These are phyloP conservation scores for Pseudocheirus occidentalis DNA, from an alignment of 2,797 vertebrate species.

Conservation along the genomic window DNA sequence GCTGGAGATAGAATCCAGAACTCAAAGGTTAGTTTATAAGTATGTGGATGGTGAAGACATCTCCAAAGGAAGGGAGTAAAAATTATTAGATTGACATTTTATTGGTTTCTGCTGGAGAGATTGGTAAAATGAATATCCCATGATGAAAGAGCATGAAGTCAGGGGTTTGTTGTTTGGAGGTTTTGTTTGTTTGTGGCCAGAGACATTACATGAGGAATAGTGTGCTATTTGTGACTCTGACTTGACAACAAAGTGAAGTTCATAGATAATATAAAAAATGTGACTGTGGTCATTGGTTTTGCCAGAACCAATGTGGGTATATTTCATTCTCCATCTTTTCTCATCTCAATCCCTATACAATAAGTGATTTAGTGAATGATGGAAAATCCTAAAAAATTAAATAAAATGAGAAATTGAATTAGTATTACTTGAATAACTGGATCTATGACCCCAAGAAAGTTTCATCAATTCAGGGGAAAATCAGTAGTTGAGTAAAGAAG, in stretches of 20 bases:
- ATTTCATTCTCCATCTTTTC: conserved; percentile 62
- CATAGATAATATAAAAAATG: conserved; percentile 27
- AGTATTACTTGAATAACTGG: not conserved
- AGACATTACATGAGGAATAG: not conserved
- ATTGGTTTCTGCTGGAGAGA: not conserved
- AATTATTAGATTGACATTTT: not conserved
- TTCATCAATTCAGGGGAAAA: not conserved
- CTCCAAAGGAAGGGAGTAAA: not conserved
- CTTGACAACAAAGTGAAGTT: conserved; percentile 33
- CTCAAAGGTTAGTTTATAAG: not conserved
- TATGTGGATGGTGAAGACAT: not conserved
- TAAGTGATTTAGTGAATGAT: conserved; percentile 64
- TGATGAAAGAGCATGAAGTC: not conserved
- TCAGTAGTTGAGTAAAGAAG: not conserved
- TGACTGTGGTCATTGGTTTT: conserved; percentile 27
- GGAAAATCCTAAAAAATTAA: conserved; percentile 61
- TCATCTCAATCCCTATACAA: conserved; percentile 31
- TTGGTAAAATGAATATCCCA: not conserved
- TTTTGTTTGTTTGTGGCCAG: conserved; percentile 10
- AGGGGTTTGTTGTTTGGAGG: not conserved
- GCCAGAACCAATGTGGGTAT: too few relatives aligned
- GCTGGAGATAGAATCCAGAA: not conserved
- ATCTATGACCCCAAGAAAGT: not conserved
- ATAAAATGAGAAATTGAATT: not conserved
- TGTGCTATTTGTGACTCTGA: conserved; percentile 27